Conservation (phyloP, 2,113 vertebrate genomes). For the Anseranas semipalmata region DNA sequence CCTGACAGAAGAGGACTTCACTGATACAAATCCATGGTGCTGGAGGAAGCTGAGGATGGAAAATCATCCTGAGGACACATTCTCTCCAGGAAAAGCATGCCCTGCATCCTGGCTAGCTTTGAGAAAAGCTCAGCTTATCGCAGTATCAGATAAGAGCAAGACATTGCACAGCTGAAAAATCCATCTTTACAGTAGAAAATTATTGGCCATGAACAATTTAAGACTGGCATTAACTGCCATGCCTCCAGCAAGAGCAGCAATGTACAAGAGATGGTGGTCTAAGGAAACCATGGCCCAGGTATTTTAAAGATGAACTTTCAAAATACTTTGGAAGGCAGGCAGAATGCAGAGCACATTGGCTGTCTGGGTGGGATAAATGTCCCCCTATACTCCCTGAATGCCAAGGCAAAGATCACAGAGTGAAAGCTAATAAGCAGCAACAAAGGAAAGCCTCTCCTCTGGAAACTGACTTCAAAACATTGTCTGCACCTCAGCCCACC, state of each 20-base stretch:
- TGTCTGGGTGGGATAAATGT: not conserved
- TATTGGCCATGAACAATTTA: not conserved
- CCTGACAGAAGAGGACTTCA: not conserved
- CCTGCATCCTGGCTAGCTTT: not conserved
- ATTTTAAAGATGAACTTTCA: not conserved
- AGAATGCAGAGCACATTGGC: not conserved
- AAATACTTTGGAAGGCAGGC: not conserved
- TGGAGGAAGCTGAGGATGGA: not conserved
- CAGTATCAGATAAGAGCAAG: not conserved
- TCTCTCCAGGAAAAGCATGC: not conserved
- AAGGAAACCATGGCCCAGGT: not conserved
- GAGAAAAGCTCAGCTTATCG: not conserved
- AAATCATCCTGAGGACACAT: not conserved
- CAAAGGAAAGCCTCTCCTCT: not conserved
- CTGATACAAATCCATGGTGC: not conserved
- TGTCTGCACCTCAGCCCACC: not conserved
- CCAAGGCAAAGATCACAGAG: not conserved
- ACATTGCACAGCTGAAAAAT: not conserved
- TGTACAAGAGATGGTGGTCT: fast-evolving
- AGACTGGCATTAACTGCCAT: not conserved
- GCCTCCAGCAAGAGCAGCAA: not conserved
- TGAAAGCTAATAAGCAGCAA: not conserved
- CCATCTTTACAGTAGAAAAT: not conserved
- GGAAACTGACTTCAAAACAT: not conserved
- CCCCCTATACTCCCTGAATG: not conserved